Conservation (phyloP, 2,113 vertebrate species). For the Hydrochoerus hydrochaeris region DNA sequence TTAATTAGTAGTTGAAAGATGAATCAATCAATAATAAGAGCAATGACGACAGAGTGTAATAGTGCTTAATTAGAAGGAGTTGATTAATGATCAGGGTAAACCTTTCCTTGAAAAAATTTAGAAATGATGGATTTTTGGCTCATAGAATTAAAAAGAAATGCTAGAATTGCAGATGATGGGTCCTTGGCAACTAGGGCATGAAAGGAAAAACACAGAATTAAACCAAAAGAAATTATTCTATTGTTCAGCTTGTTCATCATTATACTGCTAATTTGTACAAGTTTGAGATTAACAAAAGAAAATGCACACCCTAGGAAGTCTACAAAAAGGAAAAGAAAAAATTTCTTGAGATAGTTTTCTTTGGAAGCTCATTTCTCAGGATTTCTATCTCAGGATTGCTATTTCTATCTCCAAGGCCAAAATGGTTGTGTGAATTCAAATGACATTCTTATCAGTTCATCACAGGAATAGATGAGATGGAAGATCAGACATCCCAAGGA, state of each 20-base stretch:
- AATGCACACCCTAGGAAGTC: constrained; percentile 27
- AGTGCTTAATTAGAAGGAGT: constrained; percentile 87
- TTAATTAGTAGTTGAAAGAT: constrained; percentile 89
- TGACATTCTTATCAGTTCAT: constrained; percentile 70
- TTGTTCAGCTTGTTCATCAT: constrained; percentile 52
- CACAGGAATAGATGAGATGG: constrained; percentile 61
- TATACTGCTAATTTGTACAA: constrained; percentile 18
- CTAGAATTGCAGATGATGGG: constrained; percentile 54
- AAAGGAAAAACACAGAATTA: constrained; percentile 55
- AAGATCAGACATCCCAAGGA: constrained; percentile 60
- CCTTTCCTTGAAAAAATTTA: constrained; percentile 84
- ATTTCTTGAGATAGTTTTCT: constrained; percentile 67
- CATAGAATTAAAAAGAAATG: constrained; percentile 73
- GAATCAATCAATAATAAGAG: constrained; percentile 91
- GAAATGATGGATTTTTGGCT: constrained; percentile 84
- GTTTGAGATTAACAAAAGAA: constrained; percentile 51
- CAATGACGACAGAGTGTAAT: constrained; percentile 88
- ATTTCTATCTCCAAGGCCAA: constrained; percentile 66
- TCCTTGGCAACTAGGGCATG: constrained; percentile 58
- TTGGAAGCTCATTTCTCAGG: constrained; percentile 73
- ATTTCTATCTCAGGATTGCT: constrained; percentile 42
- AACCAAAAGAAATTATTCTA: constrained; percentile 61
- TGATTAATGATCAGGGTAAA: constrained; percentile 88
- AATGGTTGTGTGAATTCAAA: constrained; percentile 75
- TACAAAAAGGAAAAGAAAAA: neutral